phyloP scores from a whole-genome alignment of 2,888 invertebrate genomes.

The Rhaphigaster nebulosa region DNA sequence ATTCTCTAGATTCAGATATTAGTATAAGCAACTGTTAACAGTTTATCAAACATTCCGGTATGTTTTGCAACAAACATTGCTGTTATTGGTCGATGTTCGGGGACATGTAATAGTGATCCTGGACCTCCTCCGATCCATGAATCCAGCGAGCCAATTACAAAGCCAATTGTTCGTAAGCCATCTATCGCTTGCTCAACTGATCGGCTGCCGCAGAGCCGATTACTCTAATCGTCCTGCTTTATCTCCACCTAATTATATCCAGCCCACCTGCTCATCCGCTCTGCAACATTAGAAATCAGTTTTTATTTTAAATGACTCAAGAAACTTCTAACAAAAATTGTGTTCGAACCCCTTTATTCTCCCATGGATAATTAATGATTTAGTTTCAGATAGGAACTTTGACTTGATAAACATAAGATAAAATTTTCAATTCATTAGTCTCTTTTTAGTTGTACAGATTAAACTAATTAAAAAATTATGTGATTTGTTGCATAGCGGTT shows the following conservation, averaged over 20 bases:
- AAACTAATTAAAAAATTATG: no score
- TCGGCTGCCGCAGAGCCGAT: neutral
- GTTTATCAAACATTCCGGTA: no score
- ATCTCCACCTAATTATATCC: conserved; percentile 50
- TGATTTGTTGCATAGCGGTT: no score
- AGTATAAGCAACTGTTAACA: no score
- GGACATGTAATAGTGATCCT: neutral
- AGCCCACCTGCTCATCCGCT: neutral
- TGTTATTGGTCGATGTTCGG: neutral
- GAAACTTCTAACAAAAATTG: neutral
- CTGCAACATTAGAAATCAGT: neutral
- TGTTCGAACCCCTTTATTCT: no score
- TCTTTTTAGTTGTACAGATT: no score
- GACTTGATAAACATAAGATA: no score
- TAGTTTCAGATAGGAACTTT: no score
- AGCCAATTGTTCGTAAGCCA: conserved; percentile 57
- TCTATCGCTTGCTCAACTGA: neutral
- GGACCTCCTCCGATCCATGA: neutral
- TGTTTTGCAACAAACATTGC: no score
- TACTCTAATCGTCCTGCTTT: conserved; percentile 16
- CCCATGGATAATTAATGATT: no score
- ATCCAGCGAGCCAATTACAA: conserved; percentile 55
- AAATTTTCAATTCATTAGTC: no score
- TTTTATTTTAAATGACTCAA: neutral
- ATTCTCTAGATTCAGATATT: no score